Percentiles rank a stretch among this genome's conserved stretches.
Conservation (phyloP, 2,888 invertebrate species). For the Lamellibrachia satsuma region DNA sequence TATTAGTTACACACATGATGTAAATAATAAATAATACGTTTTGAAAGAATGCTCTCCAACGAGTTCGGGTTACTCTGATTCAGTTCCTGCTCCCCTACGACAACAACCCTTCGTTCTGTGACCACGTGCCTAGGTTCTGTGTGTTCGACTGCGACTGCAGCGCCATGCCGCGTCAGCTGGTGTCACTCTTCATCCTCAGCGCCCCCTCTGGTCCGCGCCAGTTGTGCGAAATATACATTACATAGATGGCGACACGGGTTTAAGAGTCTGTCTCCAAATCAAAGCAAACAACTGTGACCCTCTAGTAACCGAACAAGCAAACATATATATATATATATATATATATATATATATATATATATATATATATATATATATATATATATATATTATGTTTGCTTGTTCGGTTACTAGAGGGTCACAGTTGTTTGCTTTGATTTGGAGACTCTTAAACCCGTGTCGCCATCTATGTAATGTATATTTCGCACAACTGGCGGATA, state of each 20-base stretch:
- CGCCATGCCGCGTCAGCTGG: background rate
- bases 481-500: background rate
- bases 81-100: background rate
- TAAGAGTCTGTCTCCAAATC: no score
- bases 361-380: no score
- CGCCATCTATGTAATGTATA: background rate
- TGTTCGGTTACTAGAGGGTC: no score
- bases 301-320: no score
- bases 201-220: background rate
- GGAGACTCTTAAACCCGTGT: no score
- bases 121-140: background rate
- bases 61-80: background rate
- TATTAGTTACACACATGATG: background rate
- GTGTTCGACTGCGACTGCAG: conserved; percentile 23
- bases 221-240: conserved; percentile 18
- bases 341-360: no score
- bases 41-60: background rate
- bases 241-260: background rate
- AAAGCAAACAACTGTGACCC: no score
- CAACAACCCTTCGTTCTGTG: conserved; percentile 26
- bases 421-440: no score
- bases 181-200: conserved; percentile 9
- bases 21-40: background rate
- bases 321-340: no score
- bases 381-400: no score